Evolutionary conservation across 2,888 invertebrate genomes (phyloP).

Genomic region (Muschampia plurimacula): DNA sequence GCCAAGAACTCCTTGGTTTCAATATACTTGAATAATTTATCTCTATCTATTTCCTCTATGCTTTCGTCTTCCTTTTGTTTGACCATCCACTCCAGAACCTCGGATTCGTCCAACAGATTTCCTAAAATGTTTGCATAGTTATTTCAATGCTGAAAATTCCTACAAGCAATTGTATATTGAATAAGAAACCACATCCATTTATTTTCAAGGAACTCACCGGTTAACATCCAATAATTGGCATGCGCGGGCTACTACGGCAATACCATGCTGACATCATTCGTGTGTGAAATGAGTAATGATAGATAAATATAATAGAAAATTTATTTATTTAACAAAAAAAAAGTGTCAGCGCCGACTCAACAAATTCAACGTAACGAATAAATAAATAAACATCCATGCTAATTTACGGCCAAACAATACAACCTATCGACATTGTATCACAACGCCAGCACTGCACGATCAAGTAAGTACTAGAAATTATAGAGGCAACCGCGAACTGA

Average conservation of each 20-base stretch:
- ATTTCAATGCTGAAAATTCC: conserved; percentile 55
- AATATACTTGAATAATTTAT: conserved; percentile 93
- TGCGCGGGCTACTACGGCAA: conserved; percentile 80
- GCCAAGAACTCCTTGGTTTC: conserved; percentile 96
- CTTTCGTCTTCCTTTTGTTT: conserved; percentile 96
- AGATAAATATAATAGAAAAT: conserved; percentile 74
- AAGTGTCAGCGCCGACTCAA: conserved; percentile 78
- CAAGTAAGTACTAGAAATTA: conserved; percentile 31
- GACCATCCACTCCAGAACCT: conserved; percentile 96
- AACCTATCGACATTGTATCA: conserved; percentile 75
- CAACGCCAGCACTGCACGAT: conserved; percentile 67
- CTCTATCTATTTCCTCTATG: conserved; percentile 95
- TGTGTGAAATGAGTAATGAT: conserved; percentile 75
- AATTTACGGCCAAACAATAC: conserved; percentile 77
- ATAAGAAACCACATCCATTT: conserved; percentile 84
- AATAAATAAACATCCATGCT: conserved; percentile 80
- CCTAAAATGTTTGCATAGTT: conserved; percentile 76
- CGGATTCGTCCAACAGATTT: conserved; percentile 89
- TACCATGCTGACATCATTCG: conserved; percentile 85
- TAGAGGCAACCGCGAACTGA: conserved; percentile 19
- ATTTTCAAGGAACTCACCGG: conserved; percentile 78
- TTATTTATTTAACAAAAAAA: conserved; percentile 83
- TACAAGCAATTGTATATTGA: conserved; percentile 47
- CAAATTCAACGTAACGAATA: conserved; percentile 78
- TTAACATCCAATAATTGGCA: conserved; percentile 77